Base-by-base conservation (phyloP, 1,140 invertebrate species). In the Aethina tumida region DNA sequence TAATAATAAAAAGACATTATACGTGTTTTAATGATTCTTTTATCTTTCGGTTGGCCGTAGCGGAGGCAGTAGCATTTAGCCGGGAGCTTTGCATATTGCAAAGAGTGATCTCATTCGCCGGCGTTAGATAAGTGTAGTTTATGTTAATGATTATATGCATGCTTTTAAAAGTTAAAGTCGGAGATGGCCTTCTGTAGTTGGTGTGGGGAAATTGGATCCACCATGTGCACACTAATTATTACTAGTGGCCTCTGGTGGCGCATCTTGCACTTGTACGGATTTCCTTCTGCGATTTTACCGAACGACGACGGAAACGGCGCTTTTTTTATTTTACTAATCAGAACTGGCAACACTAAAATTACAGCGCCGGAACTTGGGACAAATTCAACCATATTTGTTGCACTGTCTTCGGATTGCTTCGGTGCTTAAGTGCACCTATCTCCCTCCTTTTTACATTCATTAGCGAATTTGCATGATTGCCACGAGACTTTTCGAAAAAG, bases 141-240 rank as follows among this genome's bases (percentile, higher is more conserved):
- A 56, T 54, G 54, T 52, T 54, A 56, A 56, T 56, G 54, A 56
- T 56, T 56, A 56, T 56, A 54, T 56, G 54, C 54, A 56, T 47
- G 54, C 52, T 54, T 54, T 56, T 56, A 56, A 56, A 53, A 54
- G 52, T 54, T 54, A 49, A 52, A 45, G 33, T 36, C 29, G 19
- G 34, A 43, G 39, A 41, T 41, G 47, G 38, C 33, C 34, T 22
- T 19, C 35, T 20, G 39, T 25, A 26, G 37, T 21, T 39, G 45
- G 47, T 42, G 44, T 43, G 43, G 44, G 47, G 38, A 53, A 56
- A 56, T 56, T 56, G 54, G 54, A 56, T 54, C 45, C 48, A 44
- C 38, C 46, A 52, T 55, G 53, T 49, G 47, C 53, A 45, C 32
- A 47, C 50, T 57, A 59, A 59, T 59, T 58, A 59, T 58, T 57